A percentile compares a stretch with the other conserved stretches of the same genome.
Conservation (phyloP, 2,888 invertebrate genomes). For the Ferdinandea cuprea region DNA sequence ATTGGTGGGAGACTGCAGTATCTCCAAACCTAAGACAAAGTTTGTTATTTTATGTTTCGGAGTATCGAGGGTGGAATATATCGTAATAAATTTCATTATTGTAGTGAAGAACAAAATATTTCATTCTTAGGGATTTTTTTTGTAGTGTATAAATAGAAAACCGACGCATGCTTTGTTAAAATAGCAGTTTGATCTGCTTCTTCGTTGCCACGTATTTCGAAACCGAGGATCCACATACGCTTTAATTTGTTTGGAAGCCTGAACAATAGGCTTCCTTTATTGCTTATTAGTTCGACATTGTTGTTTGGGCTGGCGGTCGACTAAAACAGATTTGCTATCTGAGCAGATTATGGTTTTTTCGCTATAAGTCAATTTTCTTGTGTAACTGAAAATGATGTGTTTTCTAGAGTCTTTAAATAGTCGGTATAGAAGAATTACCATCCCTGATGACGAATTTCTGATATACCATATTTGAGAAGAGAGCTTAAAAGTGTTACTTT, state of each 20-base stretch:
- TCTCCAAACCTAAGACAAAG: not conserved
- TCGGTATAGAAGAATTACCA: conserved; percentile 31
- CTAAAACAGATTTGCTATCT: conserved; percentile 44
- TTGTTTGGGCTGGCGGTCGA: conserved; percentile 21
- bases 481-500: not conserved
- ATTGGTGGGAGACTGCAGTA: conserved; percentile 3
- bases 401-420: conserved; percentile 30
- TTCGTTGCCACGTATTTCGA: conserved; percentile 22
- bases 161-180: not conserved
- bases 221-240: conserved; percentile 19
- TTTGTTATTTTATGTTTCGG: not conserved
- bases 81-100: not conserved
- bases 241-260: conserved; percentile 31
- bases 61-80: not conserved
- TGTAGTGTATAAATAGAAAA: not conserved
- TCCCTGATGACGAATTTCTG: not conserved
- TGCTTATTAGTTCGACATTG: conserved; percentile 7
- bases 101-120: not conserved
- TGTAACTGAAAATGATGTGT: conserved; percentile 41
- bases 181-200: conserved; percentile 8
- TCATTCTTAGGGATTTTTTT: not conserved
- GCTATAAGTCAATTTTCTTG: conserved; percentile 13
- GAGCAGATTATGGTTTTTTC: conserved; percentile 47
- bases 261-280: conserved; percentile 17
- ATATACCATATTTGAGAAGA: not conserved